Base-by-base conservation (phyloP, 2,797 vertebrate genomes). In the Lepus oiostolus region DNA sequence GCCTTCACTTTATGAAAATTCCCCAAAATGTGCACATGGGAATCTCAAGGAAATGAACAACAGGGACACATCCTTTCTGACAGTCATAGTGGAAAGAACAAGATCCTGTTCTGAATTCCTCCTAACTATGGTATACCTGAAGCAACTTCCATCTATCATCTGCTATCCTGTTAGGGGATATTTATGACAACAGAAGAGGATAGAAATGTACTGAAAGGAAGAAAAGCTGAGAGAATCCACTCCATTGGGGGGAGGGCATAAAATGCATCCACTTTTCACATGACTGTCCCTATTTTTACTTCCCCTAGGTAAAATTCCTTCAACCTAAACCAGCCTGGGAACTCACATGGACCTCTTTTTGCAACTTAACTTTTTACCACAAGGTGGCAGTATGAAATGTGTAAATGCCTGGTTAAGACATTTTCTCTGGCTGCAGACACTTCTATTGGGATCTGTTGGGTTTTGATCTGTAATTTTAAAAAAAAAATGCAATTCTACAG, bases 301-400 rank as follows among this genome's bases (percentile, higher is more conserved):
- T 26, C 22, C 19, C 0, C 22, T 42, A 63, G 65, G 16, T 42
- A 62, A 63, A 50, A 60, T 14, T 35, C 32, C n/a, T 52, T 72
- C 54, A 50, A 52, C 32, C 12, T 8, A 75, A 71, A 7, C 50
- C 71, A 38, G 72, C 26, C 26, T 14, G 10, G 6, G n/a, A 47
- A 70, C 10, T 63, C 28, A n/a, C 8, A 2, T 0, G 70, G 52
- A 63, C 47, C 47, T 79, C 68, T 63, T 72, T 4, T 10, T 96
- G 85, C 54, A 94, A 92, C 35, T 90, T 96, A 60, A 83, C 2
- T 3, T 58, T 75, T 88, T 54, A 82, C 97, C 97, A 97, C 96
- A 87, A 91, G 97, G 88, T 97, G 97, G 96, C 97, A 97, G 93
- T 95, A 60, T 80, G 52, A 70, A 96, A 96, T 19, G 65, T 85